phyloP scores from a whole-genome alignment of 2,888 invertebrate genomes.

The Drosophila lutescens region DNA sequence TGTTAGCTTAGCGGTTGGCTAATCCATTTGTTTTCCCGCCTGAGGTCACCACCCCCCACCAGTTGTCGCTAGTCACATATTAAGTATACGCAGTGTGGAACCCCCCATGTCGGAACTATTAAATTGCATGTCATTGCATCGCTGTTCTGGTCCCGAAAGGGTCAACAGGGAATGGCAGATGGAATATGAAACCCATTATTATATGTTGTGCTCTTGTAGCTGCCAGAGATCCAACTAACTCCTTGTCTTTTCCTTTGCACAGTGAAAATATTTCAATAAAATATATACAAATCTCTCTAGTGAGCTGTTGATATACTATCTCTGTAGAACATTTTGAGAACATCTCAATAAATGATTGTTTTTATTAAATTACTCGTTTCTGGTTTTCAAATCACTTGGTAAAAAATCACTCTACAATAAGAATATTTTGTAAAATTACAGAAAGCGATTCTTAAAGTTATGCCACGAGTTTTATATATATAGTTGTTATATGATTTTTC shows the following conservation, averaged over 20 bases:
- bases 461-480: too few relatives aligned
- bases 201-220: constrained; percentile 50
- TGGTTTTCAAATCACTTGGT: too few relatives aligned
- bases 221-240: constrained; percentile 20
- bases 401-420: too few relatives aligned
- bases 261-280: background rate
- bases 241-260: background rate
- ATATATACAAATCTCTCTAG: too few relatives aligned
- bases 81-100: constrained; percentile 33
- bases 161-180: constrained; percentile 29
- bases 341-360: background rate
- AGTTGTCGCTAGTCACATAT: constrained; percentile 13
- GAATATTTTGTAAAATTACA: too few relatives aligned
- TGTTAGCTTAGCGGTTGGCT: constrained; percentile 7
- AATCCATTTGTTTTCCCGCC: constrained; percentile 6
- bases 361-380: too few relatives aligned
- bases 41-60: constrained; percentile 1
- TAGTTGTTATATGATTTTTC: background rate
- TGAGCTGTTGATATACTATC: too few relatives aligned
- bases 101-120: constrained; percentile 38
- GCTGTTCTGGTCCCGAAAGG: constrained; percentile 7
- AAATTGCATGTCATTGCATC: constrained; percentile 44
- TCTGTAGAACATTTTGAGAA: background rate
- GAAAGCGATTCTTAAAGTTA: too few relatives aligned
- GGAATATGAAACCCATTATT: constrained; percentile 64